Evolutionary conservation across 2,797 vertebrate genomes (phyloP).

Genomic region (Morelia viridis): DNA sequence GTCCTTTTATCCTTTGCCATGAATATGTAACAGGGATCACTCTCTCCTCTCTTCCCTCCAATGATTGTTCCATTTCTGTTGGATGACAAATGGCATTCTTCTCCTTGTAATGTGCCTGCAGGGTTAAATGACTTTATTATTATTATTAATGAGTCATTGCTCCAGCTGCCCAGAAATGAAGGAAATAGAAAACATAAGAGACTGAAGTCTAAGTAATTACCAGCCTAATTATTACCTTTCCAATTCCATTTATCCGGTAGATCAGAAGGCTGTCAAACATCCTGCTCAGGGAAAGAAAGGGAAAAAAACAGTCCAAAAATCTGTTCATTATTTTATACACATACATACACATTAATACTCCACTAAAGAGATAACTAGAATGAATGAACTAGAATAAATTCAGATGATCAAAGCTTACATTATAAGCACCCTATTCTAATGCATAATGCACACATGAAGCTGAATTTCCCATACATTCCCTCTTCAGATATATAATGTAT

Average conservation of each 20-base stretch:
- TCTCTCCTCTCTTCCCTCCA: conserved; percentile 70
- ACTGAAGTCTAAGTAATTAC: conserved; percentile 84
- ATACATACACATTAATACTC: background rate
- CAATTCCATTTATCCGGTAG: conserved; percentile 79
- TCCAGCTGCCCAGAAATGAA: conserved; percentile 82
- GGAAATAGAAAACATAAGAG: conserved; percentile 68
- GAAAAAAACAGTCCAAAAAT: background rate
- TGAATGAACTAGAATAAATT: background rate
- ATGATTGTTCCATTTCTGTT: conserved; percentile 75
- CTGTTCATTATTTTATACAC: background rate
- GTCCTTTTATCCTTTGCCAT: conserved; percentile 73
- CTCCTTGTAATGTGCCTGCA: conserved; percentile 78
- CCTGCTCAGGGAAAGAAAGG: conserved; percentile 25
- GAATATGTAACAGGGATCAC: conserved; percentile 76
- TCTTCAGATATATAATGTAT: background rate
- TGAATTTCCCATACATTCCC: background rate
- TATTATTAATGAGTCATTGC: conserved; percentile 88
- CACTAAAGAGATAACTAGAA: background rate
- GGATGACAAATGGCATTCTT: conserved; percentile 81
- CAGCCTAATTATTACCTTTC: conserved; percentile 85
- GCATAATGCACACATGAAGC: background rate
- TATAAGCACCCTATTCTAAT: background rate
- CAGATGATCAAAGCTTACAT: background rate
- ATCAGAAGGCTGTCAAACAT: conserved; percentile 66
- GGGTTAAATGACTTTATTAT: conserved; percentile 88